Conservation (phyloP, 2,113 vertebrate species). For the Chinchilla lanigera region DNA sequence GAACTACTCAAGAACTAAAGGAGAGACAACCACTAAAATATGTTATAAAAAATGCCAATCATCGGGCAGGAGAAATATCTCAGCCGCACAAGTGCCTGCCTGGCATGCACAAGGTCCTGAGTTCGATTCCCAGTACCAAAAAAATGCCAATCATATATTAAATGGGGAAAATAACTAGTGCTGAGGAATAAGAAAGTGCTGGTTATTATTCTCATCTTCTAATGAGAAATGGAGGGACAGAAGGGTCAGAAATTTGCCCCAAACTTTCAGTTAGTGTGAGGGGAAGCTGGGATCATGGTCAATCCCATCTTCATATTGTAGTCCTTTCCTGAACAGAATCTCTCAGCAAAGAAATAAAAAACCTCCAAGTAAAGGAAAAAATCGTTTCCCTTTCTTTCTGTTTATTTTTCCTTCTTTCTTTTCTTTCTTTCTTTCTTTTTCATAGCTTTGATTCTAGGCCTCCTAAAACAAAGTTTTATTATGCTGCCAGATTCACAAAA, state of each 20-base stretch:
- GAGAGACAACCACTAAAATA: not conserved
- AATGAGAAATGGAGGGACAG: not conserved
- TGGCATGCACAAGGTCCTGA: too few species aligned
- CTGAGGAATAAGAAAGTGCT: not conserved
- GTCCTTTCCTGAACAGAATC: not conserved
- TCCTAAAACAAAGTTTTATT: constrained; percentile 57
- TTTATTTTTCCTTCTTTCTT: not conserved
- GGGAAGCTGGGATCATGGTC: not conserved
- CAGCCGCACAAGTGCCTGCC: too few species aligned
- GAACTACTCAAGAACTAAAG: constrained; percentile 30
- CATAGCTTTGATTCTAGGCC: constrained; percentile 17
- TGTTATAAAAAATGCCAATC: constrained; percentile 1
- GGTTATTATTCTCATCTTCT: constrained; percentile 35
- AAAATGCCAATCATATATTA: not conserved
- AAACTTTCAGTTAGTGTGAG: constrained; percentile 50
- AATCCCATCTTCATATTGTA: not conserved
- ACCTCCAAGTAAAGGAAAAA: constrained; percentile 23
- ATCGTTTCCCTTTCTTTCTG: not conserved
- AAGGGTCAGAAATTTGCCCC: not conserved
- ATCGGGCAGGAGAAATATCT: too few species aligned
- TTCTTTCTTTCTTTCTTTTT: not conserved
- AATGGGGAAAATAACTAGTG: not conserved
- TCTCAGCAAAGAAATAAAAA: constrained; percentile 37
- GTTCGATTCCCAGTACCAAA: too few species aligned
- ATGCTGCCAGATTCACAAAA: not conserved